phyloP scores from a whole-genome alignment of 1,140 invertebrate genomes.

The Leguminivora glycinivorella region DNA sequence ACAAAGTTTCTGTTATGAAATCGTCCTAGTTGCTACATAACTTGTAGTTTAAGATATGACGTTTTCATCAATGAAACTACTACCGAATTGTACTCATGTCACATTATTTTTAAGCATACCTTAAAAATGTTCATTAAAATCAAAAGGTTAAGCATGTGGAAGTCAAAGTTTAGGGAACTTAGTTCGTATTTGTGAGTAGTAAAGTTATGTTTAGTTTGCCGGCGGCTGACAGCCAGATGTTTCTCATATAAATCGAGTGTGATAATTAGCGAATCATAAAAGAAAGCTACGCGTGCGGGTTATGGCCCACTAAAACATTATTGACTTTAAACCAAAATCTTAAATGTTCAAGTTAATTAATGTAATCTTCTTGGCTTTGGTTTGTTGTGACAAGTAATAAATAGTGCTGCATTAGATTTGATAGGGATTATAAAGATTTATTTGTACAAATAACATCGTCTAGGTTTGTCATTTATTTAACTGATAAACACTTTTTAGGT shows the following conservation, averaged over 20 bases:
- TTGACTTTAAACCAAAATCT: conserved; percentile 31
- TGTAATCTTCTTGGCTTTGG: conserved; percentile 11
- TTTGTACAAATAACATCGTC: conserved; percentile 9
- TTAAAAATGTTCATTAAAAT: background rate
- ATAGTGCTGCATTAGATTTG: conserved; percentile 14
- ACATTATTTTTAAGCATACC: conserved; percentile 17
- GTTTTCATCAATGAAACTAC: conserved; percentile 28
- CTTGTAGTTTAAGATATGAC: background rate
- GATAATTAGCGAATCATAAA: conserved; percentile 62
- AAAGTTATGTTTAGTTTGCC: background rate
- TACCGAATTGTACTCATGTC: conserved; percentile 14
- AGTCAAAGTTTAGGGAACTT: background rate
- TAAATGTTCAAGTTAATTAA: conserved; percentile 19
- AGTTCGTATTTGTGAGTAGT: background rate
- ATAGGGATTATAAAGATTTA: conserved; percentile 15
- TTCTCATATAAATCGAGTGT: conserved; percentile 26
- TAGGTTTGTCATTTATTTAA: conserved; percentile 2
- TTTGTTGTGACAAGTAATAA: conserved; percentile 8
- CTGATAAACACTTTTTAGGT: conserved; percentile 4
- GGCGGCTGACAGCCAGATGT: conserved; percentile 14
- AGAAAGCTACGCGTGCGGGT: conserved; percentile 49
- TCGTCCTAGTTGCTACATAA: background rate
- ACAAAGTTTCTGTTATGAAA: conserved; percentile 14
- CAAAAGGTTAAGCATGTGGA: conserved; percentile 2
- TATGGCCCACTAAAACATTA: conserved; percentile 54